A percentile compares a stretch with the other conserved stretches of the same genome.
Conservation (phyloP, 2,113 vertebrate species). For the Nestor notabilis region DNA sequence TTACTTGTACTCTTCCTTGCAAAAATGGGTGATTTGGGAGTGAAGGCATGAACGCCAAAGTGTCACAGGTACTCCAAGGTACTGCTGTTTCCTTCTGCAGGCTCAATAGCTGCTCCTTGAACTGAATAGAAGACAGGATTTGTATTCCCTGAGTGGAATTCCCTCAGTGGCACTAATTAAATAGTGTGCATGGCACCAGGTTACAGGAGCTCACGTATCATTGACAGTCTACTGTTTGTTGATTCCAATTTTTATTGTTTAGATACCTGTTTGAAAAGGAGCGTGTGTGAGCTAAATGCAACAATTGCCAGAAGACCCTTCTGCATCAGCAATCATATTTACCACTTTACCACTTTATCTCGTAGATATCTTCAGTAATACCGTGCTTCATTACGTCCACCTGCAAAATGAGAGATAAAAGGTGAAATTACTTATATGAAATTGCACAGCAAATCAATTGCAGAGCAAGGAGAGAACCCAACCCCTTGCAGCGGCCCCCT, state of each 20-base stretch:
- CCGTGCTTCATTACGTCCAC: neutral
- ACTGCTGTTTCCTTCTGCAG: neutral
- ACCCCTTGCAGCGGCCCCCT: neutral
- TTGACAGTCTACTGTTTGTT: neutral
- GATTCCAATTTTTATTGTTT: conserved; percentile 16
- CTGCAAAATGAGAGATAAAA: neutral
- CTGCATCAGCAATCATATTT: neutral
- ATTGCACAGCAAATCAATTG: neutral
- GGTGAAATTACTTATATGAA: neutral
- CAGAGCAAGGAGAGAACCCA: neutral
- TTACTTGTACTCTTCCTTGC: conserved; percentile 27
- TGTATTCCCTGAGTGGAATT: neutral
- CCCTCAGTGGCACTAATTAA: conserved; percentile 19
- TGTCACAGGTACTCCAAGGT: neutral
- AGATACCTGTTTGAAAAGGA: neutral
- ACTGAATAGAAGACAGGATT: neutral
- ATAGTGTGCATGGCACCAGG: neutral
- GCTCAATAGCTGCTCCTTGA: neutral
- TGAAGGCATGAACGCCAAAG: neutral
- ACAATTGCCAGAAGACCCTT: neutral
- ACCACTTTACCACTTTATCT: neutral
- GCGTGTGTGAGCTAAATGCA: neutral
- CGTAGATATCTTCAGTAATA: neutral
- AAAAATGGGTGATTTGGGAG: conserved; percentile 22
- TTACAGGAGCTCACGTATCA: neutral